Evolutionary conservation across 2,797 vertebrate species (phyloP), one percentile per base, ranked within the genome.

Genomic region (Sciurus carolinensis): DNA sequence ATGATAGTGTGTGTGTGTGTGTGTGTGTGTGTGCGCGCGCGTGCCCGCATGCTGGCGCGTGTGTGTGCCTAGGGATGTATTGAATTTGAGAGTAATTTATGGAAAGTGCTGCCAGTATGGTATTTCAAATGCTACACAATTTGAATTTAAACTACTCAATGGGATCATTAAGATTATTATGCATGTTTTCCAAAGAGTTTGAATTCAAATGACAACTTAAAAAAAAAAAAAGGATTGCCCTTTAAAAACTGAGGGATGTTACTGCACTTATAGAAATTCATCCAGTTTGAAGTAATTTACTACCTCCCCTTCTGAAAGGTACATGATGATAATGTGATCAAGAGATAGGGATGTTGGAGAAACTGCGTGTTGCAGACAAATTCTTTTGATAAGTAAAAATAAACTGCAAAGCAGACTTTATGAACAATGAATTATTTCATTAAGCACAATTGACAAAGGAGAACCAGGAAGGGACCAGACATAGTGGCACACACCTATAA

Each of bases 91-190:
- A 97, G 97, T 98, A 99, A 98, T 98, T 99, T 99, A 98, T 98
- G 98, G 97, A 98, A 98, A 98, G 98, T 98, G 97, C 98, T 98
- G 98, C 98, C 98, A 98, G 98, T 97, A n/a, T 98, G 98, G 97
- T 98, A 97, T 98, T 98, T 98, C 98, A 77, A 93, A 97, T 98
- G 97, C 98, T 98, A 97, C 96, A 98, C 98, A 98, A 98, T 99
- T 99, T 99, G 98, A 98, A 98, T 98, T 98, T 98, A 98, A 98
- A 98, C 98, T 98, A 97, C 98, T 98, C 98, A 98, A 98, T 98
- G 97, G 97, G 96, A 98, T 99, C 98, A 98, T 99, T 99, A 98
- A 99, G 98, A 98, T 98, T 98, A 98, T 99, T 99, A 98, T 98
- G 98, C 97, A 97, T 98, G 98, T 98, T 98, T 98, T 98, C 97